phyloP scores from a whole-genome alignment of 2,888 invertebrate species.

The Tenodera sinensis region DNA sequence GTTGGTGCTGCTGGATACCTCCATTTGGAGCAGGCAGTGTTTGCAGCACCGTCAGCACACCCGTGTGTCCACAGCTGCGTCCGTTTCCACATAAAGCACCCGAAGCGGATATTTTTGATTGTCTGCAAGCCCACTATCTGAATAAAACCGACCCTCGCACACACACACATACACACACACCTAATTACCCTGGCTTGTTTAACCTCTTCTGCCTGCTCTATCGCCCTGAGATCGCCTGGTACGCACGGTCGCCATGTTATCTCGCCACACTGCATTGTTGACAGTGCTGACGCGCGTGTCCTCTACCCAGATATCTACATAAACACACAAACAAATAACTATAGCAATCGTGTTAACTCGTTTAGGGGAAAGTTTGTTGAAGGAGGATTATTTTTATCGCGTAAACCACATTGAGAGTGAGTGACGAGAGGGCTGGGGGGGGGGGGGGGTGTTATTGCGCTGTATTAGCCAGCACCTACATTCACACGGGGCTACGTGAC shows the following conservation, averaged over 20 bases:
- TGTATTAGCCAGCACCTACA: neutral
- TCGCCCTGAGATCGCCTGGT: constrained; percentile 11
- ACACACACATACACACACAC: neutral
- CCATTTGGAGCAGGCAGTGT: neutral
- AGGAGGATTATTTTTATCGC: neutral
- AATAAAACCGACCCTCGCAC: neutral
- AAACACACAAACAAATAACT: neutral
- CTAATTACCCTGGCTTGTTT: neutral
- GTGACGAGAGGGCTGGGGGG: neutral
- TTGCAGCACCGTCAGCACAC: neutral
- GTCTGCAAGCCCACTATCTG: neutral
- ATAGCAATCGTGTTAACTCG: neutral
- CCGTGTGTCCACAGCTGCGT: neutral
- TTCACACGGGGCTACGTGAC: neutral
- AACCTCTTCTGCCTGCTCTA: constrained; percentile 15
- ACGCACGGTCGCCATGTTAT: constrained; percentile 5
- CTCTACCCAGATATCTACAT: neutral
- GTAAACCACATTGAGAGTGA: neutral
- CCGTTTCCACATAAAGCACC: neutral
- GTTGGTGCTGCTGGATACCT: neutral
- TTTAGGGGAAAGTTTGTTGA: neutral
- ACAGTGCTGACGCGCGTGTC: neutral
- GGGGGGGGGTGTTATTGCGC: neutral
- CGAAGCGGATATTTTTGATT: neutral
- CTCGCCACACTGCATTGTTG: constrained; percentile 6